Evolutionary conservation across 2,797 vertebrate genomes (phyloP).

Genomic region (Philypnodon macrostomus): DNA sequence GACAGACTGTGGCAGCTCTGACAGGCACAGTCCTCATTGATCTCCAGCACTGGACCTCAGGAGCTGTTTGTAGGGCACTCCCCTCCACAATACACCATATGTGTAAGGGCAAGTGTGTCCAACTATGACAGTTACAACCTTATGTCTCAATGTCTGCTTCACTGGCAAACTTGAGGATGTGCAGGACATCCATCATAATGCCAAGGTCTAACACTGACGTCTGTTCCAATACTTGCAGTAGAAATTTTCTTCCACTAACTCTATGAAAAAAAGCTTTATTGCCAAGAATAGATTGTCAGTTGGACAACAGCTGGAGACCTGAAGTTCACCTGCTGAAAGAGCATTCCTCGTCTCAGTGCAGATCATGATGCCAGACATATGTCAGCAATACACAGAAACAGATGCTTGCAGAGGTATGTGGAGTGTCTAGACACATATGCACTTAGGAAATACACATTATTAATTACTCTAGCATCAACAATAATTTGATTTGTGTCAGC

Average conservation of each 20-base stretch:
- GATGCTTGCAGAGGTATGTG: not conserved
- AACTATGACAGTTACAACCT: conserved; percentile 24
- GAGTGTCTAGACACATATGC: not conserved
- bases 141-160: conserved; percentile 24
- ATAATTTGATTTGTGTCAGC: too few species aligned
- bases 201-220: conserved; percentile 27
- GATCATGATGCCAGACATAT: conserved; percentile 8
- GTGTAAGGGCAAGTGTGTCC: conserved; percentile 27
- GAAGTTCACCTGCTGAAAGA: conserved; percentile 3
- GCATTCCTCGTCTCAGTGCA: conserved; percentile 12
- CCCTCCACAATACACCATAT: conserved; percentile 33
- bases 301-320: conserved; percentile 11
- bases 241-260: conserved; percentile 5
- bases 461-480: too few species aligned
- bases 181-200: conserved; percentile 13
- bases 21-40: conserved; percentile 48
- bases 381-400: not conserved
- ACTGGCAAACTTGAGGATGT: conserved; percentile 9
- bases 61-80: conserved; percentile 21
- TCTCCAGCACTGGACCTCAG: conserved; percentile 38
- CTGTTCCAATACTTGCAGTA: too few species aligned
- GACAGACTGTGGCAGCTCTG: conserved; percentile 35
- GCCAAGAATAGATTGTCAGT: not conserved
- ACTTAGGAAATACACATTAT: too few species aligned
- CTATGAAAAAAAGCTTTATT: conserved; percentile 8